Conservation (phyloP, 2,113 vertebrate species). For the Neotoma lepida region DNA sequence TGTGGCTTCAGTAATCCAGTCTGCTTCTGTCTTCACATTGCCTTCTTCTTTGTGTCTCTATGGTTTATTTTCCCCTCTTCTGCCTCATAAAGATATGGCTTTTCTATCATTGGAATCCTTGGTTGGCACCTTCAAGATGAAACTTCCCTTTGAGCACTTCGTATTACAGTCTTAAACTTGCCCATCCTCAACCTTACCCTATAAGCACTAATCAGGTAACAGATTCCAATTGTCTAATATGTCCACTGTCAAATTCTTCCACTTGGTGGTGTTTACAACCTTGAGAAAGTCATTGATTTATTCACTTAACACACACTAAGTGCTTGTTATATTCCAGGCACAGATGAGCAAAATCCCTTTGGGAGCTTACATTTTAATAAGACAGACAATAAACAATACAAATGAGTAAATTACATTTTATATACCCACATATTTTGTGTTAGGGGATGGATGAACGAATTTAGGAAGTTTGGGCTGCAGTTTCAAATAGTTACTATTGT, state of each 20-base stretch:
- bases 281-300: not conserved
- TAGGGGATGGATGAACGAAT: not conserved
- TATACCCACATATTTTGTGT: conserved; percentile 23
- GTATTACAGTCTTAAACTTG: not conserved
- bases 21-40: not conserved
- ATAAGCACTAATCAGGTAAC: not conserved
- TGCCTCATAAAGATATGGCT: not conserved
- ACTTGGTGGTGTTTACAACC: conserved; percentile 4
- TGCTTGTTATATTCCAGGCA: not conserved
- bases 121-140: not conserved
- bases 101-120: not conserved
- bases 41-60: not conserved
- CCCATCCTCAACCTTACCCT: not conserved
- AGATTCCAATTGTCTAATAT: not conserved
- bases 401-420: not conserved
- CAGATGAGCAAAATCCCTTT: not conserved
- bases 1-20: not conserved
- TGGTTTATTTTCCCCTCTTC: not conserved
- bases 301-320: not conserved
- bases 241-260: not conserved
- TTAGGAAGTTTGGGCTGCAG: not conserved
- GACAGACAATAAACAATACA: conserved; percentile 3
- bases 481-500: not conserved
- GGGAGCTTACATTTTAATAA: not conserved
- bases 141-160: conserved; percentile 2